Conservation (phyloP, 1,140 invertebrate species). For the Macrobrachium nipponense region DNA sequence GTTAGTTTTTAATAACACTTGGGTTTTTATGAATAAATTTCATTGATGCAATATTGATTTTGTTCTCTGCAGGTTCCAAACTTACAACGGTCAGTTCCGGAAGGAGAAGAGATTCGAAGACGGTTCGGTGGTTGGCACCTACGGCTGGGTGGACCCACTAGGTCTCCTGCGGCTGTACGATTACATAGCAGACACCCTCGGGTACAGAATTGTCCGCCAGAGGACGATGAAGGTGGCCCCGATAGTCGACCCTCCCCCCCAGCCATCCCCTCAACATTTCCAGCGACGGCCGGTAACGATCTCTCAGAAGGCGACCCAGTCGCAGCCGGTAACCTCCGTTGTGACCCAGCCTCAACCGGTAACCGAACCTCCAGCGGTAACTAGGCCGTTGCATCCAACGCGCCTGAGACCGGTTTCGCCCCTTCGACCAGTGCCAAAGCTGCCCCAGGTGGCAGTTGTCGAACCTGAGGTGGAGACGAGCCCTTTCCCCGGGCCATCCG, state of each 20-base stretch:
- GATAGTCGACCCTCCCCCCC: slow-evolving; percentile 73
- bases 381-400: neutral
- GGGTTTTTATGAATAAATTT: too few relatives aligned
- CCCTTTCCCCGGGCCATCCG: neutral
- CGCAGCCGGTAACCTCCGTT: neutral
- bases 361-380: neutral
- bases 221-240: slow-evolving; percentile 40
- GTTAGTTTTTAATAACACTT: too few relatives aligned
- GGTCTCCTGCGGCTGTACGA: slow-evolving; percentile 84
- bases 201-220: slow-evolving; percentile 66
- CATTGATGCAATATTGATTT: neutral
- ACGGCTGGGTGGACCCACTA: slow-evolving; percentile 85
- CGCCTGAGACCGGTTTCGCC: neutral
- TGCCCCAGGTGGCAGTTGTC: neutral
- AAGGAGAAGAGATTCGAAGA: slow-evolving; percentile 81
- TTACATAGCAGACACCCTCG: slow-evolving; percentile 82
- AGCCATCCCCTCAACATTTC: slow-evolving; percentile 72
- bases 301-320: neutral
- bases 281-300: neutral
- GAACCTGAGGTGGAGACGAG: neutral
- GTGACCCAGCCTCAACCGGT: neutral
- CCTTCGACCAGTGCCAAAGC: neutral
- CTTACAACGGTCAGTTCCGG: slow-evolving; percentile 86
- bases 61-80: slow-evolving; percentile 76
- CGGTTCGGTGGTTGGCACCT: slow-evolving; percentile 63